Conservation (phyloP, 1,140 invertebrate species). For the Neotoxoptera formosana region DNA sequence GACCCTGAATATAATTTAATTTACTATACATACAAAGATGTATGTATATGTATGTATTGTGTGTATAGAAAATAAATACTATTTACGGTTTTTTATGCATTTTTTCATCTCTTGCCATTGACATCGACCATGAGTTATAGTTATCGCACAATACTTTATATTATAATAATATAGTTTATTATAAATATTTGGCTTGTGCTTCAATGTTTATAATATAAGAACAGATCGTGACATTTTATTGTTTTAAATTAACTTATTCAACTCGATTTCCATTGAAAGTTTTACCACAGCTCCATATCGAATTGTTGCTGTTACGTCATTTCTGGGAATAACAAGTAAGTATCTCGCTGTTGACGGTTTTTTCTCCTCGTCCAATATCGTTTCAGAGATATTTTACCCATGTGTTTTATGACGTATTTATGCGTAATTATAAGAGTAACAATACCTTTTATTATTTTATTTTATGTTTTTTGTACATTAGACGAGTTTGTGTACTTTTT, state of each 20-base stretch:
- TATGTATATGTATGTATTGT: neutral
- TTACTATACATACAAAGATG: neutral
- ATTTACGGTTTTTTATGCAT: neutral
- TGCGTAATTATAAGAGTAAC: neutral
- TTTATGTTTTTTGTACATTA: neutral
- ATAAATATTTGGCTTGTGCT: neutral
- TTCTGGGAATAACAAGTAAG: neutral
- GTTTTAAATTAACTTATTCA: slow-evolving; percentile 8
- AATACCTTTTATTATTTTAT: neutral
- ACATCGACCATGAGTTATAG: neutral
- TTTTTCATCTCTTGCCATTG: neutral
- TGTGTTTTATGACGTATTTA: neutral
- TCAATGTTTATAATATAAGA: neutral
- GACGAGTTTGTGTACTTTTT: neutral
- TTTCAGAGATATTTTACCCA: neutral
- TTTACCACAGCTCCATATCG: neutral
- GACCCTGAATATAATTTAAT: slow-evolving; percentile 3
- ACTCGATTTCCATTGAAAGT: neutral
- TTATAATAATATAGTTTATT: neutral
- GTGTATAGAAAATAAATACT: neutral
- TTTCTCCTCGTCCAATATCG: neutral
- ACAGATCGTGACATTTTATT: neutral
- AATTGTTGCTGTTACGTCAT: neutral
- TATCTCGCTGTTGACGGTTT: neutral
- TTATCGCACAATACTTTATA: neutral